Conservation (phyloP, 2,113 vertebrate genomes). For the Cettia cetti region DNA sequence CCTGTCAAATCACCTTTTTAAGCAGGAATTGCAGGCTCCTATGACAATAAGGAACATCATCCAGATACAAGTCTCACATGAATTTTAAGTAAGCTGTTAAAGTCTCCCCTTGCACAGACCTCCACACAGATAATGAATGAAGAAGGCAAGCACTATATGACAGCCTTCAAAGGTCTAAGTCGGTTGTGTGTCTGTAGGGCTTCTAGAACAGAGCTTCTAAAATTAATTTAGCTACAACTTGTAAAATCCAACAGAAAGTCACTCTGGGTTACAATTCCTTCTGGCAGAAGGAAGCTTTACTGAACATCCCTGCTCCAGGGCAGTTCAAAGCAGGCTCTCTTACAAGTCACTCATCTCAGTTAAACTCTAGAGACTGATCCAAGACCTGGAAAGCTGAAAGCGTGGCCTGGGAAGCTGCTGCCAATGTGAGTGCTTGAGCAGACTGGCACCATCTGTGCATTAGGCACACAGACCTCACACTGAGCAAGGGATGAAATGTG, state of each 20-base stretch:
- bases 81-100: not conserved
- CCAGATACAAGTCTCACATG: not conserved
- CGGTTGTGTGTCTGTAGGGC: not conserved
- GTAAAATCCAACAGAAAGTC: not conserved
- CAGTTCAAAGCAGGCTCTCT: not conserved
- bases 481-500: constrained; percentile 11
- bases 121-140: not conserved
- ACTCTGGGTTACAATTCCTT: not conserved
- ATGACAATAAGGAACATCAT: not conserved
- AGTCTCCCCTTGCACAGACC: not conserved
- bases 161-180: not conserved
- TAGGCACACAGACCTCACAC: not conserved
- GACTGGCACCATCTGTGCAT: constrained; percentile 31
- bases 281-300: not conserved
- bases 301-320: not conserved
- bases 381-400: constrained; percentile 31
- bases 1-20: not conserved
- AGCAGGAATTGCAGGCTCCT: not conserved
- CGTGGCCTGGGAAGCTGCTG: not conserved
- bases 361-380: not conserved
- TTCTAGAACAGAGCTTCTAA: not conserved
- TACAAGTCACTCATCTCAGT: not conserved
- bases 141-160: not conserved
- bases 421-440: not conserved
- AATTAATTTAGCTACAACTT: not conserved